A percentile compares a stretch with the other conserved stretches of the same genome.
phyloP scores from a whole-genome alignment of 2,797 vertebrate genomes.

The Dendrocincla tyrannina region DNA sequence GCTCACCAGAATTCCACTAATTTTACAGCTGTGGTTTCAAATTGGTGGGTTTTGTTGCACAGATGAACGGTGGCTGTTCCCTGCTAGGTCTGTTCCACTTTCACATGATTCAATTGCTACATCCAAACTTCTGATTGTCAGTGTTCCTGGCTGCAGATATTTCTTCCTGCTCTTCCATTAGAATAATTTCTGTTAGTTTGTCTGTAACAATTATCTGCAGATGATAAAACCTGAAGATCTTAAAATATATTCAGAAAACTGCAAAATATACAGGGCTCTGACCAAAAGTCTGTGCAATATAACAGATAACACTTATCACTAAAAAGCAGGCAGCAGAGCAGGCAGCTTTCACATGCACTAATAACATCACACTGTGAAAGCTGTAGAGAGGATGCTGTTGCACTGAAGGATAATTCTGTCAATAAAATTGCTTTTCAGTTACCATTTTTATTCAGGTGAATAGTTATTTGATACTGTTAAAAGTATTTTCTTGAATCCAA shows the following conservation, averaged over 20 bases:
- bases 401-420: slow-evolving; percentile 4
- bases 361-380: slow-evolving; percentile 6
- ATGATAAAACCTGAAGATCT: slow-evolving; percentile 32
- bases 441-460: background rate
- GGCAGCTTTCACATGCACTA: background rate
- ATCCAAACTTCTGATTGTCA: background rate
- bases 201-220: slow-evolving; percentile 30
- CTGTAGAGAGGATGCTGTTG: slow-evolving; percentile 2
- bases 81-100: background rate
- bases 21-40: slow-evolving; percentile 31
- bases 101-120: background rate
- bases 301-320: slow-evolving; percentile 58
- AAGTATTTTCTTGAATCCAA: slow-evolving; percentile 4
- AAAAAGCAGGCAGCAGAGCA: slow-evolving; percentile 42
- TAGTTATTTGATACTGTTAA: background rate
- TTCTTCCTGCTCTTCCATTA: background rate
- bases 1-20: slow-evolving; percentile 31
- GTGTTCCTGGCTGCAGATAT: background rate
- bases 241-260: slow-evolving; percentile 11
- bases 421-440: slow-evolving; percentile 10
- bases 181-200: slow-evolving; percentile 23
- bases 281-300: slow-evolving; percentile 27
- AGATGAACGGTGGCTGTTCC: background rate
- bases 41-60: background rate
- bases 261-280: background rate